Conservation (phyloP, 1,140 invertebrate species). For the Calephelis virginiensis region DNA sequence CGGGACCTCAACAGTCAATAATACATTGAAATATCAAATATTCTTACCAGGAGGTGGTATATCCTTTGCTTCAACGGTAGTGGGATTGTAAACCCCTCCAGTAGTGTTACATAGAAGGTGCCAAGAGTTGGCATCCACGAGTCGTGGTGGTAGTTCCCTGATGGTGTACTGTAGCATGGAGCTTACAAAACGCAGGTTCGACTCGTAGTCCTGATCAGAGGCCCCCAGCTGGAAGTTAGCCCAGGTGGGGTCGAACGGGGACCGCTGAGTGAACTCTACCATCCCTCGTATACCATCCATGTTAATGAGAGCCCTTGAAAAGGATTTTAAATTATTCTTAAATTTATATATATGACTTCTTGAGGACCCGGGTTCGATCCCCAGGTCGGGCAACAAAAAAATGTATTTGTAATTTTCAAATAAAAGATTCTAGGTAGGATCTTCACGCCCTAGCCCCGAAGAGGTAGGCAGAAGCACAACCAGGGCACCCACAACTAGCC, state of each 20-base stretch:
- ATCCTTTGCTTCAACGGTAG: slow-evolving; percentile 76
- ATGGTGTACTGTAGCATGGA: slow-evolving; percentile 82
- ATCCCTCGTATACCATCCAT: slow-evolving; percentile 89
- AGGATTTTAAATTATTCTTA: not conserved
- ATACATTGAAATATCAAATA: no score
- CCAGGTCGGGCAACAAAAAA: no score
- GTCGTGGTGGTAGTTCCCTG: slow-evolving; percentile 83
- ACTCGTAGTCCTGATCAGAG: slow-evolving; percentile 81
- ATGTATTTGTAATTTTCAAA: no score
- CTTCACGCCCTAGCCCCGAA: no score
- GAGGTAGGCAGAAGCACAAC: no score
- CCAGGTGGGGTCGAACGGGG: slow-evolving; percentile 91
- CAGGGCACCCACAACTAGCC: no score
- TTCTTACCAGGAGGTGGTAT: slow-evolving; percentile 82
- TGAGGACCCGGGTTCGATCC: no score
- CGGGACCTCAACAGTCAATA: no score
- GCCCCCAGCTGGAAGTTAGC: slow-evolving; percentile 86
- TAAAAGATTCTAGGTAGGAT: no score
- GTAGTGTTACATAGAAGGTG: slow-evolving; percentile 81
- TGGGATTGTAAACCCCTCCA: slow-evolving; percentile 85
- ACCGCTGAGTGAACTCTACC: slow-evolving; percentile 88
- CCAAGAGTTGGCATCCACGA: slow-evolving; percentile 70
- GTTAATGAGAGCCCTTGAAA: slow-evolving; percentile 85
- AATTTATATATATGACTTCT: no score
- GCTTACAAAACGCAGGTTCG: slow-evolving; percentile 81